These are phyloP conservation scores for Archips xylosteana DNA, from an alignment of 2,888 invertebrate species.

Conservation along the genomic window DNA sequence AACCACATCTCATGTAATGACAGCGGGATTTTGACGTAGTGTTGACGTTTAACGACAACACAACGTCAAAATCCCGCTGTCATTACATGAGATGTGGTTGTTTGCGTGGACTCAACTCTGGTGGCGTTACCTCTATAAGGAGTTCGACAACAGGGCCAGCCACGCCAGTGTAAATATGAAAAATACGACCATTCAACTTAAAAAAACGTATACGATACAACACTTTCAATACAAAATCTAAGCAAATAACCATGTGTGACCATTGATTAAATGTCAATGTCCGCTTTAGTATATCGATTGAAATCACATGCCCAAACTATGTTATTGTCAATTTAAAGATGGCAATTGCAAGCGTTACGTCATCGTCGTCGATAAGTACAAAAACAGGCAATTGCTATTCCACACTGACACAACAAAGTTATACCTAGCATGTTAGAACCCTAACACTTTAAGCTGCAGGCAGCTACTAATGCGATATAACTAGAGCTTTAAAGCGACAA, in stretches of 20 bases:
- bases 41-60: too few species aligned
- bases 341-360: background rate
- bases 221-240: background rate
- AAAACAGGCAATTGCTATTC: constrained; percentile 5
- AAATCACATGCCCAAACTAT: constrained; percentile 18
- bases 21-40: too few species aligned
- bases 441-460: background rate
- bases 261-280: background rate
- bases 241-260: background rate
- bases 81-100: too few species aligned
- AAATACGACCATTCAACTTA: background rate
- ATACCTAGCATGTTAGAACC: background rate
- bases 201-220: background rate
- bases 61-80: too few species aligned
- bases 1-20: too few species aligned
- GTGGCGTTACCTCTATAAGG: too few species aligned
- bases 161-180: too few species aligned
- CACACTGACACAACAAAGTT: background rate
- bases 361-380: constrained; percentile 8
- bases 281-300: background rate
- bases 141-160: too few species aligned
- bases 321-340: constrained; percentile 14
- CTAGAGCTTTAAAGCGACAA: background rate
- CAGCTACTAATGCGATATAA: background rate
- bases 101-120: too few species aligned